phyloP scores from a whole-genome alignment of 2,113 vertebrate genomes.

The Hippocampus mohnikei region DNA sequence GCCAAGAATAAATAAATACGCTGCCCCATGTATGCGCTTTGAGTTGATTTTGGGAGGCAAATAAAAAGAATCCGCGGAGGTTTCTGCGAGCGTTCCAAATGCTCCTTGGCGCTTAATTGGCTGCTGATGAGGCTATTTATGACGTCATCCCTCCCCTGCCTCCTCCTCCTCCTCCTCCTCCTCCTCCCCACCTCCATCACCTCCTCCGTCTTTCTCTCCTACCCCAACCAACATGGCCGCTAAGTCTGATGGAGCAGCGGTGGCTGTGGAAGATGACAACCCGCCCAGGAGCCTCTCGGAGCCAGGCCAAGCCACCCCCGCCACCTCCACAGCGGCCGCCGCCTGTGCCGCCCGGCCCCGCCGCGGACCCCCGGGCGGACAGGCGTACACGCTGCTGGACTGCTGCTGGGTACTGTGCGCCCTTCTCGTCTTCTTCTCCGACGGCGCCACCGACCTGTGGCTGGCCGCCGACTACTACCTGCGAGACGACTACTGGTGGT shows the following conservation, averaged over 20 bases:
- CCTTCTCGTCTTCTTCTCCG: slow-evolving; percentile 91
- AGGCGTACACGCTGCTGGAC: slow-evolving; percentile 81
- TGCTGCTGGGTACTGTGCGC: slow-evolving; percentile 88
- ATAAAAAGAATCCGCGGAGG: neutral
- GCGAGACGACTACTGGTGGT: slow-evolving; percentile 80
- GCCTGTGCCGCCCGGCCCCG: slow-evolving; percentile 54
- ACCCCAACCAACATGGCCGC: slow-evolving; percentile 93
- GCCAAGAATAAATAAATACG: neutral
- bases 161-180: slow-evolving; percentile 50
- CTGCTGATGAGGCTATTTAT: slow-evolving; percentile 72
- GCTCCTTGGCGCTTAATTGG: slow-evolving; percentile 63
- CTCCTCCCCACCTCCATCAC: slow-evolving; percentile 50
- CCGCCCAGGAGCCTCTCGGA: slow-evolving; percentile 62
- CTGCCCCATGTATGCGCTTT: neutral
- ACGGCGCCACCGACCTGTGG: slow-evolving; percentile 96
- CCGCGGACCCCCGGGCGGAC: slow-evolving; percentile 55
- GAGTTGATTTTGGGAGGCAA: neutral
- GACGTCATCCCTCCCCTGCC: slow-evolving; percentile 65
- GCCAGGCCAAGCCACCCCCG: slow-evolving; percentile 62
- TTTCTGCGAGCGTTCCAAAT: neutral
- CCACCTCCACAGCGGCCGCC: slow-evolving; percentile 50
- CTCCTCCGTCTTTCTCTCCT: slow-evolving; percentile 64
- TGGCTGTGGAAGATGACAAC: slow-evolving; percentile 74
- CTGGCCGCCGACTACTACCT: slow-evolving; percentile 92
- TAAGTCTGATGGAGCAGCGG: slow-evolving; percentile 90